Conservation (phyloP, 2,888 invertebrate species). For the Torymus aiolomorphi region DNA sequence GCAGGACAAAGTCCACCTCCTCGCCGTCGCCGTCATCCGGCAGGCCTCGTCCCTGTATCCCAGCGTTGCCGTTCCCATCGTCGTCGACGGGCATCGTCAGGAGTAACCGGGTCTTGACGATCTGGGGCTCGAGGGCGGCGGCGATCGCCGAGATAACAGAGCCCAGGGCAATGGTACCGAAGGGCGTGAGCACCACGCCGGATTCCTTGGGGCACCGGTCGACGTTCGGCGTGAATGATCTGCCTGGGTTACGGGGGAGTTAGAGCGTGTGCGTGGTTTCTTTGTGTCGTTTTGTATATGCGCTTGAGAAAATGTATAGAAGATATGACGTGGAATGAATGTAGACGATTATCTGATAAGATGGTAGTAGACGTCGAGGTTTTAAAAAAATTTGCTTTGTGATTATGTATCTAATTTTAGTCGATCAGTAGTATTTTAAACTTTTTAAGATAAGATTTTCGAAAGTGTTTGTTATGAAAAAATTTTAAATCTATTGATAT, state of each 20-base stretch:
- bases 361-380: too few relatives aligned
- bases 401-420: too few relatives aligned
- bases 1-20: conserved; percentile 11
- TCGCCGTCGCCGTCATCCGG: background rate
- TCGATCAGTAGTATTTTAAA: too few relatives aligned
- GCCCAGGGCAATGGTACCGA: conserved; percentile 80
- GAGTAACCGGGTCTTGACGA: conserved; percentile 70
- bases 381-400: too few relatives aligned
- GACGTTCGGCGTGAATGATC: background rate
- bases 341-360: too few relatives aligned
- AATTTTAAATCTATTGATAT: too few relatives aligned
- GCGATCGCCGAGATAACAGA: conserved; percentile 80
- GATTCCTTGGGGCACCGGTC: conserved; percentile 80
- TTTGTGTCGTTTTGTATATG: too few relatives aligned
- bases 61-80: background rate
- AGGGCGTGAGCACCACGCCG: conserved; percentile 81
- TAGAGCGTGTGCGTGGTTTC: too few relatives aligned
- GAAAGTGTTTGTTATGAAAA: too few relatives aligned
- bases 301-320: too few relatives aligned
- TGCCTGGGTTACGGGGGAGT: conserved; percentile 10
- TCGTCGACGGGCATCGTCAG: conserved; percentile 48
- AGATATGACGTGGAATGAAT: too few relatives aligned
- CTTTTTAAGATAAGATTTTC: too few relatives aligned
- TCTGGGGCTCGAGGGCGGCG: conserved; percentile 80
- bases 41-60: background rate